Conservation (phyloP, 1,140 invertebrate species). For the Bilobella aurantiaca region DNA sequence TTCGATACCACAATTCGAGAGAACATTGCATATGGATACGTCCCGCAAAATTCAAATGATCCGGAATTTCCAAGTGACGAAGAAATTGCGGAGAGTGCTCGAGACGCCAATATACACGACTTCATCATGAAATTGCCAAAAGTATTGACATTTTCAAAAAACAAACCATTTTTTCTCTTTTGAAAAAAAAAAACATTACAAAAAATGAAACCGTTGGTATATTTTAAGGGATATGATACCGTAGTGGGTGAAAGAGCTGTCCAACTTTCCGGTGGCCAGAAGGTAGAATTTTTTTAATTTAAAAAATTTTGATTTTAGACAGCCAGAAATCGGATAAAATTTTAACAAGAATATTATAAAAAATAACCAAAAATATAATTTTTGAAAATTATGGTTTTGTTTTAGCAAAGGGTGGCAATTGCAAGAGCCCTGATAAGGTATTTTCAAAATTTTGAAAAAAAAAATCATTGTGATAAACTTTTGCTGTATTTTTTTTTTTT, state of each 20-base stretch:
- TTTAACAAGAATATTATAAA: too few relatives aligned
- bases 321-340: too few relatives aligned
- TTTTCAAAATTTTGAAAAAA: too few relatives aligned
- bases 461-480: not conserved
- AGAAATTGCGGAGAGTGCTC: not conserved
- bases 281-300: slow-evolving; percentile 19
- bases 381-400: not conserved
- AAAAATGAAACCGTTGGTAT: not conserved
- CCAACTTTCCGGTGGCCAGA: slow-evolving; percentile 44
- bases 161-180: not conserved
- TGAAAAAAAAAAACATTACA: too few relatives aligned
- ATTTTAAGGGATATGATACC: slow-evolving; percentile 56
- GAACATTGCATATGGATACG: slow-evolving; percentile 44
- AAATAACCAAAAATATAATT: too few relatives aligned
- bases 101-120: not conserved
- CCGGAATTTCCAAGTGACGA: not conserved
- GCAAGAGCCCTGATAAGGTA: slow-evolving; percentile 38
- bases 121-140: not conserved
- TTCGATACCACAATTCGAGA: slow-evolving; percentile 46
- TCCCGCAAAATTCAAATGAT: not conserved
- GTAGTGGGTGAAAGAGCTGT: slow-evolving; percentile 53
- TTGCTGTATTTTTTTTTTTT: slow-evolving; percentile 18
- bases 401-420: slow-evolving; percentile 37
- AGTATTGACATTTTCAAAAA: not conserved
- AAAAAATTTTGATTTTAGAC: not conserved